These are phyloP conservation scores for Trogon melanurus DNA, from an alignment of 2,113 vertebrate species.

Conservation along the genomic window DNA sequence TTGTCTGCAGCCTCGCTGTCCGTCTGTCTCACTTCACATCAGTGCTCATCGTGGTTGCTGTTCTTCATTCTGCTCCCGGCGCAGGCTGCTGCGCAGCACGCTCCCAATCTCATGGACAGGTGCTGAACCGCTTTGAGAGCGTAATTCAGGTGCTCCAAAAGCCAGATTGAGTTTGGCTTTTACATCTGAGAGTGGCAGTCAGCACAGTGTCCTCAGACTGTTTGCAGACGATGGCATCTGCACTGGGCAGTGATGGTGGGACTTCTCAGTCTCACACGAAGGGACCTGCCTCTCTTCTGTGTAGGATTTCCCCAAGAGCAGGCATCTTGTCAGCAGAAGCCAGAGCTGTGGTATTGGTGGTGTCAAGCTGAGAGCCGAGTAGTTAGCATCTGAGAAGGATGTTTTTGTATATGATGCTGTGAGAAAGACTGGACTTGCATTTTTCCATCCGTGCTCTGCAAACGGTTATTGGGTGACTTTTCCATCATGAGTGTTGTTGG, in stretches of 20 bases:
- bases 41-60: background rate
- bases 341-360: background rate
- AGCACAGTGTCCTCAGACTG: background rate
- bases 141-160: background rate
- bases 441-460: background rate
- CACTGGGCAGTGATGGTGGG: background rate
- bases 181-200: background rate
- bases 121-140: background rate
- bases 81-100: no score
- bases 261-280: background rate
- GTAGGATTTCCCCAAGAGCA: background rate
- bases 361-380: background rate
- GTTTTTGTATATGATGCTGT: background rate
- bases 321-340: background rate
- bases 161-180: background rate
- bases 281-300: background rate
- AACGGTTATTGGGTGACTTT: background rate
- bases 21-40: background rate
- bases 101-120: no score
- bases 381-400: background rate
- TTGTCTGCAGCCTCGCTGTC: background rate
- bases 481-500: background rate
- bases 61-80: background rate
- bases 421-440: background rate
- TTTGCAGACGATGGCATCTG: background rate